Conservation (phyloP, 2,888 invertebrate species). For the Sesia apiformis region DNA sequence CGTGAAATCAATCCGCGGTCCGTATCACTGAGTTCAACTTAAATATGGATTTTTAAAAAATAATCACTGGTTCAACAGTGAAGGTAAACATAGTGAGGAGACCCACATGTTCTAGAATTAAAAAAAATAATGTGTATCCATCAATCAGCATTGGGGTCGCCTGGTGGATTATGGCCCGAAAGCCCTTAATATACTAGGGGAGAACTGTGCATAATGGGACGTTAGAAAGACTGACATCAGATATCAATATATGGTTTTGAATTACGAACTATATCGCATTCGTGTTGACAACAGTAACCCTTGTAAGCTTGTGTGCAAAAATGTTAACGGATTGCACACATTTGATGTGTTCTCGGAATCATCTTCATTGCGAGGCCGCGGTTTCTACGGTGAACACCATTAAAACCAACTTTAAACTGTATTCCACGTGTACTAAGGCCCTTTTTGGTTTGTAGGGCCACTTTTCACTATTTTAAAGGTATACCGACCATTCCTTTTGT, state of each 20-base stretch:
- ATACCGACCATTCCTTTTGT: conserved; percentile 21
- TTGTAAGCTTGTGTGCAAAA: conserved; percentile 25
- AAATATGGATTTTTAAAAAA: not conserved
- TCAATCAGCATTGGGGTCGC: conserved; percentile 11
- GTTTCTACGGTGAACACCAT: not conserved
- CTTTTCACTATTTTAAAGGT: not conserved
- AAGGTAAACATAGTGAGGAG: not conserved
- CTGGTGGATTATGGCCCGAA: conserved; percentile 5
- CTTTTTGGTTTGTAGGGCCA: not conserved
- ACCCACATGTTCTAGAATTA: not conserved
- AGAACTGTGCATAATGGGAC: too few relatives aligned
- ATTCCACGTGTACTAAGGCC: not conserved
- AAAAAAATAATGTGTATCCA: not conserved
- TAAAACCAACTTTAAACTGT: not conserved
- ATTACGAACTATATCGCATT: not conserved
- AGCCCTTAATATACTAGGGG: too few relatives aligned
- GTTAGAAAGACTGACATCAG: too few relatives aligned
- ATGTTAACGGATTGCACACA: conserved; percentile 33
- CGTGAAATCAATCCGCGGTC: too few relatives aligned
- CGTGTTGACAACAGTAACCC: not conserved
- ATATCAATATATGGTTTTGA: too few relatives aligned
- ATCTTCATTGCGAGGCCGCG: conserved; percentile 2
- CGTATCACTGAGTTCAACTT: not conserved
- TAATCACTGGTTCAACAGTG: not conserved
- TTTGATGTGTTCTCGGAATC: conserved; percentile 34